Evolutionary conservation across 2,888 invertebrate genomes (phyloP).

Genomic region (Dryococelus australis): DNA sequence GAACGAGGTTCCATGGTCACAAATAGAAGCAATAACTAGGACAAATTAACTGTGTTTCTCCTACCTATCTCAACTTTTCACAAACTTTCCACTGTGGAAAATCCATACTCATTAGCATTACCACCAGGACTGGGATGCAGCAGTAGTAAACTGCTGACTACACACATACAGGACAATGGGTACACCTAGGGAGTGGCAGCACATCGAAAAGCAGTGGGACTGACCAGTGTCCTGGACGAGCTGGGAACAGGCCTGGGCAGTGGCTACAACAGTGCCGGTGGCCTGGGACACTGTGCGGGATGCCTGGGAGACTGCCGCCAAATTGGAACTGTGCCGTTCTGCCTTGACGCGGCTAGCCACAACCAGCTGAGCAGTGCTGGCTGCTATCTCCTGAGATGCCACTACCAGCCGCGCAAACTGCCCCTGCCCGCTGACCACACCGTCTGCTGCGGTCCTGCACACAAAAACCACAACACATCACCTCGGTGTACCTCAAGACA

Average conservation of each 20-base stretch:
- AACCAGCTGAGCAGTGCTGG: slow-evolving; percentile 95
- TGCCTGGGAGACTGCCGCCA: slow-evolving; percentile 83
- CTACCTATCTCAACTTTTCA: no score
- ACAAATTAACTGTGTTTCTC: no score
- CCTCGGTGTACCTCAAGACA: not conserved
- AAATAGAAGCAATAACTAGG: no score
- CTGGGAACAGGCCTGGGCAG: slow-evolving; percentile 88
- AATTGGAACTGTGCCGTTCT: slow-evolving; percentile 78
- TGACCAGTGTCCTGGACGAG: slow-evolving; percentile 83
- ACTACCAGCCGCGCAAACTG: slow-evolving; percentile 94
- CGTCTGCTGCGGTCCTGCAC: slow-evolving; percentile 87
- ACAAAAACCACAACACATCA: not conserved
- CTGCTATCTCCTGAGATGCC: slow-evolving; percentile 96
- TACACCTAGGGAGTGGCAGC: no score
- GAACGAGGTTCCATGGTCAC: no score
- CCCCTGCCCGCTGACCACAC: slow-evolving; percentile 83
- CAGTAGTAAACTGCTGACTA: no score
- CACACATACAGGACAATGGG: no score
- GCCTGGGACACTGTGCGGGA: slow-evolving; percentile 90
- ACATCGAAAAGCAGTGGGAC: no score
- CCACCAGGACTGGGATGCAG: no score
- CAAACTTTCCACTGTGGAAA: no score
- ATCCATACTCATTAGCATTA: no score
- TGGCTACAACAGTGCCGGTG: slow-evolving; percentile 92
- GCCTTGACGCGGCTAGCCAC: slow-evolving; percentile 97